phyloP scores from a whole-genome alignment of 1,140 invertebrate species.

The Bilobella aurantiaca region DNA sequence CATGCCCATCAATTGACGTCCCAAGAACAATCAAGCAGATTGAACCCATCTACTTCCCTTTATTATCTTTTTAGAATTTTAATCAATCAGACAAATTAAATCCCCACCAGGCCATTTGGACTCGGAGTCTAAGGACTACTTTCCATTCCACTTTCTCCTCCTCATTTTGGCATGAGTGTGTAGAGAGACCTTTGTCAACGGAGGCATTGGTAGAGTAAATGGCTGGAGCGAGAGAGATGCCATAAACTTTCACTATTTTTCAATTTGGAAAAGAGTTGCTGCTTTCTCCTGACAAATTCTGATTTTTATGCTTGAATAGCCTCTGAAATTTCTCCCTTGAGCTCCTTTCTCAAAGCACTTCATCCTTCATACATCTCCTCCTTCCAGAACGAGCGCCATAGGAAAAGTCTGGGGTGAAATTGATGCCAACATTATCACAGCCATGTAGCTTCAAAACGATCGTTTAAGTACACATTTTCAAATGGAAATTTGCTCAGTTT shows the following conservation, averaged over 20 bases:
- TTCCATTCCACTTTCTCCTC: background rate
- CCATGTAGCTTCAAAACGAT: too few relatives aligned
- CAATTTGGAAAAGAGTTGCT: constrained; percentile 20
- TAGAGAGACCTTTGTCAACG: too few relatives aligned
- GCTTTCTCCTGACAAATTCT: constrained; percentile 23
- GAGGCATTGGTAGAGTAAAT: too few relatives aligned
- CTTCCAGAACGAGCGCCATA: too few relatives aligned
- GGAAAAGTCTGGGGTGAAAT: too few relatives aligned
- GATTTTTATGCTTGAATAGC: constrained; percentile 22
- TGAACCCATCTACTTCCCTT: background rate
- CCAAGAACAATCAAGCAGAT: background rate
- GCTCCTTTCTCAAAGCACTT: background rate
- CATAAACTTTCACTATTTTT: constrained; percentile 26
- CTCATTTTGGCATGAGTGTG: background rate
- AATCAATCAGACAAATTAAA: constrained; percentile 1
- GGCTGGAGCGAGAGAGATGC: background rate
- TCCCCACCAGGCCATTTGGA: background rate
- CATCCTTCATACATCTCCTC: background rate
- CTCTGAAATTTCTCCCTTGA: constrained; percentile 17
- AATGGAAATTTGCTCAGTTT: too few relatives aligned
- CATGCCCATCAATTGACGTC: background rate
- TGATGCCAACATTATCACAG: too few relatives aligned
- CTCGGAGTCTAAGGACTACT: background rate
- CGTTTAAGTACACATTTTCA: too few relatives aligned
- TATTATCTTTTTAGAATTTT: background rate